Evolutionary conservation across 2,113 vertebrate species (phyloP).

Genomic region (Hemibagrus wyckioides): DNA sequence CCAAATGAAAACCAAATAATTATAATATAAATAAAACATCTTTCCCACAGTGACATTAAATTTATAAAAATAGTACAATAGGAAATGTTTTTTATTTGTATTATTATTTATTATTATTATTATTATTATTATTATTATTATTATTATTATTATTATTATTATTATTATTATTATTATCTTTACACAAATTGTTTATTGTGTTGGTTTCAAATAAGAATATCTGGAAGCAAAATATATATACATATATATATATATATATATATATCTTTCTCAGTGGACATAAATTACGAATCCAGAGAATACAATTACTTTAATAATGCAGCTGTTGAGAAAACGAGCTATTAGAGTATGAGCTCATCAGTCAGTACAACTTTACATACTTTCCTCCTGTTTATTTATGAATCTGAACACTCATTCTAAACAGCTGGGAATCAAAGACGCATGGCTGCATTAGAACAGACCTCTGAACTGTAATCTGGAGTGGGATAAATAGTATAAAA

Average conservation of each 20-base stretch:
- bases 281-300: conserved; percentile 3
- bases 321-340: background rate
- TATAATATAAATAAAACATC: background rate
- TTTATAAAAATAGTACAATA: background rate
- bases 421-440: background rate
- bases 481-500: background rate
- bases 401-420: background rate
- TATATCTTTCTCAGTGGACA: conserved; percentile 13
- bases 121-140: too few species aligned
- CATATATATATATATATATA: too few species aligned
- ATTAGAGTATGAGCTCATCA: background rate
- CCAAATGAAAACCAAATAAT: background rate
- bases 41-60: background rate
- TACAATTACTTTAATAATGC: background rate
- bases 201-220: too few species aligned
- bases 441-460: background rate
- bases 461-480: background rate
- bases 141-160: too few species aligned
- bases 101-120: too few species aligned
- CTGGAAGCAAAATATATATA: too few species aligned
- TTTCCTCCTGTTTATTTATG: background rate
- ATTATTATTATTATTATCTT: too few species aligned
- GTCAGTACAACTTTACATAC: background rate
- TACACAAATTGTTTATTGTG: too few species aligned
- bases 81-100: background rate